Base-by-base conservation (phyloP, 1,140 invertebrate species). In the Drosophila tropicalis region DNA sequence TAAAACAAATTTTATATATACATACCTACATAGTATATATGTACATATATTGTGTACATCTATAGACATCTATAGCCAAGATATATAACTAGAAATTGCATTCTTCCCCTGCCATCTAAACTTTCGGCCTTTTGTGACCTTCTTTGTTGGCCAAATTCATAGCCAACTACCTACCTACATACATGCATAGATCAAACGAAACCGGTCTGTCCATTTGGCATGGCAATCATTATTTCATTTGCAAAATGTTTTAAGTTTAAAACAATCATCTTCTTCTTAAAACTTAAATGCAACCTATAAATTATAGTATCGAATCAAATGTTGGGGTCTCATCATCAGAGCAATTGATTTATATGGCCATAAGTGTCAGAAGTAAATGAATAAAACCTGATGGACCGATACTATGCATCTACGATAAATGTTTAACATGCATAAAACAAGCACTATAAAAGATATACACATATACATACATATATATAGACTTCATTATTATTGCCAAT, bases 1-100 rank as follows among this genome's bases (percentile, higher is more conserved):
- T 60, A 39, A 57, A 60, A 69, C 73, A 76, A 76, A 76, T 76
- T 76, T 63, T 60, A 76, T 51, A 51, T 12, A 15, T 39, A 39
- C 36, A 15, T 39, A 39, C 36, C 12, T 4, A 39, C 36, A 39
- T 13, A n/a, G n/a, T n/a, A n/a, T n/a, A n/a, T n/a, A n/a, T n/a
- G n/a, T n/a, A n/a, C n/a, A n/a, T n/a, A n/a, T n/a, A n/a, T n/a
- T n/a, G n/a, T n/a, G n/a, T n/a, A n/a, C n/a, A n/a, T n/a, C n/a
- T n/a, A n/a, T n/a, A n/a, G n/a, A n/a, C n/a, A n/a, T n/a, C n/a
- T n/a, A n/a, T n/a, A n/a, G 15, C 6, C 5, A 10, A 51, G 44
- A 51, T 51, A 51, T 51, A 51, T 22, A 51, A 22, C 44, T 51
- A 51, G 44, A 51, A 51, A 51, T 51, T 51, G 44, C 44, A 51